These are phyloP conservation scores for Pseudococcus viburni DNA, from an alignment of 2,888 invertebrate species.

Conservation along the genomic window DNA sequence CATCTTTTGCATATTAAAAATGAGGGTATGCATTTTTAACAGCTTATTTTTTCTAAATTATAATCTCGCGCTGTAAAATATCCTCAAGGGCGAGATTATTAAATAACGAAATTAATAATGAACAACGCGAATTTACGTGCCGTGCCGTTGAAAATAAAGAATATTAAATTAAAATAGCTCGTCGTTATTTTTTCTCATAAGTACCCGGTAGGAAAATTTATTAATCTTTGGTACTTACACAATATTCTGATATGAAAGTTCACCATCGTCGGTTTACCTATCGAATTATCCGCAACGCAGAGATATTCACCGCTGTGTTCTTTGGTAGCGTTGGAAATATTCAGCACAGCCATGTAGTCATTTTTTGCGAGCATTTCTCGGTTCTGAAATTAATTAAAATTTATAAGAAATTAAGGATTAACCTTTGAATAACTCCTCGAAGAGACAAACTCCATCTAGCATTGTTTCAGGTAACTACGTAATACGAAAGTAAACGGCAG, in stretches of 20 bases:
- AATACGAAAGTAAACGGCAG: neutral
- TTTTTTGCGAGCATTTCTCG: constrained; percentile 3
- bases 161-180: constrained; percentile 16
- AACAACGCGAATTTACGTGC: constrained; percentile 32
- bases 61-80: constrained; percentile 19
- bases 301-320: constrained; percentile 56
- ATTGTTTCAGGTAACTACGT: neutral
- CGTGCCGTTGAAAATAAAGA: neutral
- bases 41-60: neutral
- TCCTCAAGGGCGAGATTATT: constrained; percentile 44
- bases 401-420: neutral
- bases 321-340: constrained; percentile 53
- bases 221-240: constrained; percentile 46
- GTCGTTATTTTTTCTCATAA: constrained; percentile 33
- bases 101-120: constrained; percentile 44
- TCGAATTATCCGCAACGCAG: constrained; percentile 61
- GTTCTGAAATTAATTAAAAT: constrained; percentile 36
- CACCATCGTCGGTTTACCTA: constrained; percentile 54
- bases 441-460: neutral
- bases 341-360: constrained; percentile 2
- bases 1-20: constrained; percentile 24
- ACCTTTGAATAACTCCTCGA: neutral
- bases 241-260: constrained; percentile 56
- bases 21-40: constrained; percentile 24
- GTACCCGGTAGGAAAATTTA: constrained; percentile 4